Evolutionary conservation across 2,888 invertebrate species (phyloP).

Genomic region (Drosophila conformis): DNA sequence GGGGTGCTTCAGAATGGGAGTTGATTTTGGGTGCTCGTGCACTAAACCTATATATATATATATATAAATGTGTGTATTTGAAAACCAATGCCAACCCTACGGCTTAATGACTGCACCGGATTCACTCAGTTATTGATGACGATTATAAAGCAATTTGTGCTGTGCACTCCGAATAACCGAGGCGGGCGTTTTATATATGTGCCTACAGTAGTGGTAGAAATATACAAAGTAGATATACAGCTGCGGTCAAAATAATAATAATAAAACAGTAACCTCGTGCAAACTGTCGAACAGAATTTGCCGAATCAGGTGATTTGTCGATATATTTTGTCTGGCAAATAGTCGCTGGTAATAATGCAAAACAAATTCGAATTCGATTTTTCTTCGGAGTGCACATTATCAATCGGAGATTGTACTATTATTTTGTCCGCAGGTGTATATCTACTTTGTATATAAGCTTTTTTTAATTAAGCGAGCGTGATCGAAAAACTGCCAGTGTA

Average conservation of each 20-base stretch:
- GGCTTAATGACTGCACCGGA: slow-evolving; percentile 68
- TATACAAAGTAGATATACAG: neutral
- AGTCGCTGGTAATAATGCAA: neutral
- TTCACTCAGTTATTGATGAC: slow-evolving; percentile 75
- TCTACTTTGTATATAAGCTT: slow-evolving; percentile 24
- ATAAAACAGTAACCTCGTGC: neutral
- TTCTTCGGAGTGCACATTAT: neutral
- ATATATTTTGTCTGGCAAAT: neutral
- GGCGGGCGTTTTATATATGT: neutral
- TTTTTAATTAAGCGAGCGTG: slow-evolving; percentile 64
- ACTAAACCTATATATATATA: neutral
- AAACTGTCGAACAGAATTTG: neutral
- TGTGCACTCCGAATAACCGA: slow-evolving; percentile 6
- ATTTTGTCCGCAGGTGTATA: neutral
- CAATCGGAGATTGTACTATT: neutral
- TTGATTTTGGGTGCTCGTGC: neutral
- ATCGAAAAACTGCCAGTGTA: slow-evolving; percentile 35
- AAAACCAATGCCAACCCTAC: slow-evolving; percentile 25
- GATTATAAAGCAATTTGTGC: slow-evolving; percentile 80
- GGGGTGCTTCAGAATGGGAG: neutral
- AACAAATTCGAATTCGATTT: neutral
- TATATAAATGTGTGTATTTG: slow-evolving; percentile 1
- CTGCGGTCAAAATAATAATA: neutral
- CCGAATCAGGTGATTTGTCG: neutral
- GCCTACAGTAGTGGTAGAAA: neutral